phyloP scores from a whole-genome alignment of 2,888 invertebrate species.

The Tineola bisselliella region DNA sequence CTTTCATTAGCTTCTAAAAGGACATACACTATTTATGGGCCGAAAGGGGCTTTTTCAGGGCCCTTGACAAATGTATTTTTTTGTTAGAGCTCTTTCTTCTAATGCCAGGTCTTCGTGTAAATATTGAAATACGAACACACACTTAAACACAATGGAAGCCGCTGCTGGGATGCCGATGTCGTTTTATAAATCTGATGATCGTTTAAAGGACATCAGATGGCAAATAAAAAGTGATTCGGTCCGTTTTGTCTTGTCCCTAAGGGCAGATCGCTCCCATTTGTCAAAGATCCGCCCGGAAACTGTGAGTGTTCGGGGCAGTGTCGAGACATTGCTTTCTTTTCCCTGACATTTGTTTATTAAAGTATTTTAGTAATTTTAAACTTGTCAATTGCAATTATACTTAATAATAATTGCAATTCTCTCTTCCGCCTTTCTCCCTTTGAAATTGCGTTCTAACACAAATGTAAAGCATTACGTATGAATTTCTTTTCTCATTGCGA shows the following conservation, averaged over 20 bases:
- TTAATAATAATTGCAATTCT: too few relatives aligned
- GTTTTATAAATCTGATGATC: background rate
- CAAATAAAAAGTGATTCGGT: slow-evolving; percentile 56
- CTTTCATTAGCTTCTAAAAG: background rate
- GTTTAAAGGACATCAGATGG: slow-evolving; percentile 40
- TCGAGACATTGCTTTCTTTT: background rate
- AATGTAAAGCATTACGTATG: background rate
- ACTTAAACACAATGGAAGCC: too few relatives aligned
- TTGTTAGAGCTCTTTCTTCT: background rate
- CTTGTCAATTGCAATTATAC: too few relatives aligned
- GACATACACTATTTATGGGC: background rate
- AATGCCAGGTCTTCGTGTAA: background rate
- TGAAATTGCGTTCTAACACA: background rate
- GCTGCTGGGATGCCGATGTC: too few relatives aligned
- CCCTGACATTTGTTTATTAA: too few relatives aligned
- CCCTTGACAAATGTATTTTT: background rate
- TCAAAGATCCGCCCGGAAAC: background rate
- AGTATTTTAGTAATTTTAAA: too few relatives aligned
- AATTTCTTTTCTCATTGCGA: background rate
- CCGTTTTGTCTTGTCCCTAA: slow-evolving; percentile 44
- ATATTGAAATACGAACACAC: too few relatives aligned
- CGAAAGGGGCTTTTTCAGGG: background rate
- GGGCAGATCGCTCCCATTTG: background rate
- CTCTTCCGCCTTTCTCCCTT: too few relatives aligned
- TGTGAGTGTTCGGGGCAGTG: background rate